Base-by-base conservation (phyloP, 2,113 vertebrate genomes). In the Scomber colias region DNA sequence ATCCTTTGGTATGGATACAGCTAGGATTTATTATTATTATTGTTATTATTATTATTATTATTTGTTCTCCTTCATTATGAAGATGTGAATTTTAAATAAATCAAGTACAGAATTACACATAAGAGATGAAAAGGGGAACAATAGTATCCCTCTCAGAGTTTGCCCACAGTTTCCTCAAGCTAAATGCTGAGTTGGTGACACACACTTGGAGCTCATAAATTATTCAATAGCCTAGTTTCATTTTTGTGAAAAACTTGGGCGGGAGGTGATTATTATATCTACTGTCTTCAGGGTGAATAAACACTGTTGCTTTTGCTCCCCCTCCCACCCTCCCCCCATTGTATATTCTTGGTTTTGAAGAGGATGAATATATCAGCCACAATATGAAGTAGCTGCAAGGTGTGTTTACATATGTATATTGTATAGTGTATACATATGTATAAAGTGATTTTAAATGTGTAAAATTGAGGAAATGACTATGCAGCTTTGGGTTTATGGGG, bases 191-290 rank as follows among this genome's bases (percentile, higher is more conserved):
- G 83, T 80, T 75, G 71, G 89, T 92, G 90, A 89, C 93, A 89
- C 83, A 81, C 79, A 67, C 84, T 80, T 73, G 17, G 61, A 80
- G 57, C 70, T 77, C 71, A 86, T 93, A 83, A 90, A 92, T 92
- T 85, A 92, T 94, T 92, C 87, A 94, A 40, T 54, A 90, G 87
- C 88, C 89, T 90, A 90, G 82, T 90, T 93, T 89, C 63, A 67
- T 90, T 86, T 86, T 87, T 82, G 51, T 21, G 10, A 81, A 77
- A 79, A 87, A 82, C 79, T 88, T 84, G 63, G 72, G 57, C 83
- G 83, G 75, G 77, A 77, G 85, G 88, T 92, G 92, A 92, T 92
- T 92, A 94, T 93, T 92, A 87, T 86, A 93, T 90, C 87, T 77
- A 85, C 81, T 91, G 88, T 89, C 90, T 88, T 88, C 70, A 79